Evolutionary conservation across 2,113 vertebrate genomes (phyloP), one percentile per base, ranked within the genome.

Genomic region (Zosterops lateralis): DNA sequence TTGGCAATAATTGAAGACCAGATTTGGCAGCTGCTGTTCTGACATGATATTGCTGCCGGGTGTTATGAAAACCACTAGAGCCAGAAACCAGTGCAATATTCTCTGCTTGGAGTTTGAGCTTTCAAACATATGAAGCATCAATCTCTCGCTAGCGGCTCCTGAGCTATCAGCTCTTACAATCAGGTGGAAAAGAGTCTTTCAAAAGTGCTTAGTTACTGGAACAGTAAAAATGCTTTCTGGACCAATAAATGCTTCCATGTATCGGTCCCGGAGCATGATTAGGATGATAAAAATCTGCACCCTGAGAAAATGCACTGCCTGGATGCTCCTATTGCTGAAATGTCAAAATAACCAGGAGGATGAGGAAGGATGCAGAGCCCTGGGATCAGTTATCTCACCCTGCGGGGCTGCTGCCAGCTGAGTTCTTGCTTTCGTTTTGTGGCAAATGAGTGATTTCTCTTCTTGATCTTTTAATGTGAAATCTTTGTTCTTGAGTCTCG

Each of bases 91-190:
- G 88, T 4, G 16, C 94, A 89, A 75, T 86, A 57, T 67, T 44
- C 90, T 93, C 57, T 87, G 75, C 93, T 84, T 93, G 88, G 89
- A 94, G 95, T 57, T 90, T 84, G 76, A 93, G 92, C 96, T 97
- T 95, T 97, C 96, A 95, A 93, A 93, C 94, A 91, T 71, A 54
- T 65, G 95, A 96, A 92, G 90, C 95, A 97, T 97, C 97, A 97
- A 97, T 97, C 96, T 97, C 88, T 82, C 47, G 65, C 91, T 92
- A 75, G 96, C 85, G 17, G 89, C 92, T 92, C 89, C 66, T 24
- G 92, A 93, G 94, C 91, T 97, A 97, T 97, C 97, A 95, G 94
- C 83, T 93, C 90, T 94, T 82, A 95, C 95, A 40, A 97, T 97
- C 96, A 84, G 95, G 96, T 95, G 95, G 92, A 93, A 96, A 95